Conservation (phyloP, 2,797 vertebrate genomes). For the Lemur catta region DNA sequence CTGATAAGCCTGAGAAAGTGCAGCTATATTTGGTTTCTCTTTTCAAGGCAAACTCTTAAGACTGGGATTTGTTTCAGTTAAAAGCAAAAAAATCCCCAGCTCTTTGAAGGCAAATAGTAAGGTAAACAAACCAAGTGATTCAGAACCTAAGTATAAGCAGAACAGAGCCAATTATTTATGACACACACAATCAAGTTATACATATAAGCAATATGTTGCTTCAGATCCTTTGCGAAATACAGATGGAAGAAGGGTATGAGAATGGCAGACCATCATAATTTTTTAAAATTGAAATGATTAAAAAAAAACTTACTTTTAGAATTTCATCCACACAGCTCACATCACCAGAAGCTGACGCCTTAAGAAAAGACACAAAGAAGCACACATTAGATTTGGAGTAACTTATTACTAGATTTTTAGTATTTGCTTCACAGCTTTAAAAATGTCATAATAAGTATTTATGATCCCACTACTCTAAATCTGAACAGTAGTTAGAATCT, state of each 20-base stretch:
- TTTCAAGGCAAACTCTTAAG: slow-evolving; percentile 55
- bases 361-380: slow-evolving; percentile 76
- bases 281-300: not conserved
- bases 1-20: slow-evolving; percentile 26
- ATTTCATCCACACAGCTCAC: slow-evolving; percentile 99
- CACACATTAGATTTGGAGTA: slow-evolving; percentile 11
- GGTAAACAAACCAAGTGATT: slow-evolving; percentile 45
- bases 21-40: slow-evolving; percentile 33
- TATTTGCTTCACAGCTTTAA: slow-evolving; percentile 38
- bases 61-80: slow-evolving; percentile 49
- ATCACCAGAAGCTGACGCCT: slow-evolving; percentile 94
- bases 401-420: slow-evolving; percentile 38
- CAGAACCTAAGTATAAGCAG: slow-evolving; percentile 13
- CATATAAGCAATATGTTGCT: slow-evolving; percentile 14
- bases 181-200: slow-evolving; percentile 37
- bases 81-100: slow-evolving; percentile 17
- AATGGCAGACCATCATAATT: not conserved
- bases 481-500: slow-evolving; percentile 33
- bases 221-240: slow-evolving; percentile 3
- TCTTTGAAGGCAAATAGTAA: slow-evolving; percentile 35
- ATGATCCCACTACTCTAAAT: slow-evolving; percentile 26
- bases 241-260: not conserved
- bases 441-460: slow-evolving; percentile 24
- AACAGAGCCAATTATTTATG: slow-evolving; percentile 33
- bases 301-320: slow-evolving; percentile 91